These are phyloP conservation scores for Arenicola marina DNA, from an alignment of 2,888 invertebrate genomes.

Conservation along the genomic window DNA sequence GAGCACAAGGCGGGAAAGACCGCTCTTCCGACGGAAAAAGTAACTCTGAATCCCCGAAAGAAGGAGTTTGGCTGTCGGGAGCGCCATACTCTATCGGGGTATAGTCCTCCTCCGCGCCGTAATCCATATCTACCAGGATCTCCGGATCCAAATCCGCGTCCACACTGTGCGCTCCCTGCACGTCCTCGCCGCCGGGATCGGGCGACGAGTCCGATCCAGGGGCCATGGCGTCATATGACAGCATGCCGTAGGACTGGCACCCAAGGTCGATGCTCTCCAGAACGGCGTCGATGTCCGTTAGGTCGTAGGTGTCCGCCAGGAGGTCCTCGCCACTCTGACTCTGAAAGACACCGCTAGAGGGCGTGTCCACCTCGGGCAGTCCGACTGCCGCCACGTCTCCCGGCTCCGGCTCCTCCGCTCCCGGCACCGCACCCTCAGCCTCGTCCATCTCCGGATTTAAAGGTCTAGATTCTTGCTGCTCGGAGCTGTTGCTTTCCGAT, in stretches of 20 bases:
- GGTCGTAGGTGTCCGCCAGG: constrained; percentile 10
- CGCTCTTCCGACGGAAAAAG: background rate
- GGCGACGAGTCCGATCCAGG: background rate
- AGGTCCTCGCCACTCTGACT: background rate
- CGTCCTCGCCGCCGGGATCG: background rate
- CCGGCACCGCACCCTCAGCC: background rate
- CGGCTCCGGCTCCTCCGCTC: background rate
- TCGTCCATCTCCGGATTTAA: background rate
- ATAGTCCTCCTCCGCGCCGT: background rate
- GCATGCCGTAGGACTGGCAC: background rate
- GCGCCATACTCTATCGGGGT: too few species aligned
- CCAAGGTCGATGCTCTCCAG: constrained; percentile 5
- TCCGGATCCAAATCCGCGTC: too few species aligned
- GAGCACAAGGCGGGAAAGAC: too few species aligned
- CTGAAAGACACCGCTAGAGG: too few species aligned
- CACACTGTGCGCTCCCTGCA: background rate
- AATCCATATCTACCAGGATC: too few species aligned
- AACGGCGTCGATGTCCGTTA: constrained; percentile 20
- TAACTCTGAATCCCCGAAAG: background rate
- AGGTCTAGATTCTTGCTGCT: too few species aligned
- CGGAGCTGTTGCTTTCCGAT: too few species aligned
- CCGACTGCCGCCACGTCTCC: background rate
- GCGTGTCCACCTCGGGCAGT: background rate
- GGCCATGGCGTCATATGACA: background rate
- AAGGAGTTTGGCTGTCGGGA: too few species aligned